phyloP scores from a whole-genome alignment of 2,113 vertebrate species.

The Notarius lentiginosus region DNA sequence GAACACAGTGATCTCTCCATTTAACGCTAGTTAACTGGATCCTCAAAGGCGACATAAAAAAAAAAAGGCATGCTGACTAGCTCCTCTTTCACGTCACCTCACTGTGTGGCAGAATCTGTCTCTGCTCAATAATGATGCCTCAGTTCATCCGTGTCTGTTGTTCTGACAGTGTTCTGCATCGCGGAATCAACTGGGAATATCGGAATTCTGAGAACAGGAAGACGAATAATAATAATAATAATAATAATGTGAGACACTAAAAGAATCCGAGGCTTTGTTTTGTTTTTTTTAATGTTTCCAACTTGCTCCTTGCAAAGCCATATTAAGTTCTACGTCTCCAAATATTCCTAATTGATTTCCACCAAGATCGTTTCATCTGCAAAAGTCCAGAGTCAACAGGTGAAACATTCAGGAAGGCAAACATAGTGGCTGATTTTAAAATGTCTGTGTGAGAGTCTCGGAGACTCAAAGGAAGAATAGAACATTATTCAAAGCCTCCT shows the following conservation, averaged over 20 bases:
- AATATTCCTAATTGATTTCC: slow-evolving; percentile 67
- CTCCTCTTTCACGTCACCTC: background rate
- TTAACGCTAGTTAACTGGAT: background rate
- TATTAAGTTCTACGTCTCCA: slow-evolving; percentile 48
- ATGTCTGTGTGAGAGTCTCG: slow-evolving; percentile 21
- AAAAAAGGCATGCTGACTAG: background rate
- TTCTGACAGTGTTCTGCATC: background rate
- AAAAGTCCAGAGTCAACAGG: slow-evolving; percentile 58
- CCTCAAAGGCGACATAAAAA: background rate
- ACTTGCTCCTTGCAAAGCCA: slow-evolving; percentile 27
- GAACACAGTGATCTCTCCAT: background rate
- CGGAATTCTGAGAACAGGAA: background rate
- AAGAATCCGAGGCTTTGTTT: background rate
- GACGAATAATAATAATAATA: background rate
- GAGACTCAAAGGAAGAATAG: slow-evolving; percentile 35
- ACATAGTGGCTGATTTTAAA: slow-evolving; percentile 58
- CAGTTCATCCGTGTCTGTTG: background rate
- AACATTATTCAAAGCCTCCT: slow-evolving; percentile 58
- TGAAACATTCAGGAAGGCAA: slow-evolving; percentile 43
- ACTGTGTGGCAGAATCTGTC: background rate
- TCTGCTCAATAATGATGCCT: slow-evolving; percentile 1
- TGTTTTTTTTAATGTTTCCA: no score
- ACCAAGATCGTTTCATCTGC: slow-evolving; percentile 58
- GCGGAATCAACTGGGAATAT: background rate
- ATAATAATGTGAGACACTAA: background rate